Percentiles rank a stretch among this genome's conserved stretches.
phyloP scores from a whole-genome alignment of 2,113 vertebrate genomes.

The Centropus unirufus region DNA sequence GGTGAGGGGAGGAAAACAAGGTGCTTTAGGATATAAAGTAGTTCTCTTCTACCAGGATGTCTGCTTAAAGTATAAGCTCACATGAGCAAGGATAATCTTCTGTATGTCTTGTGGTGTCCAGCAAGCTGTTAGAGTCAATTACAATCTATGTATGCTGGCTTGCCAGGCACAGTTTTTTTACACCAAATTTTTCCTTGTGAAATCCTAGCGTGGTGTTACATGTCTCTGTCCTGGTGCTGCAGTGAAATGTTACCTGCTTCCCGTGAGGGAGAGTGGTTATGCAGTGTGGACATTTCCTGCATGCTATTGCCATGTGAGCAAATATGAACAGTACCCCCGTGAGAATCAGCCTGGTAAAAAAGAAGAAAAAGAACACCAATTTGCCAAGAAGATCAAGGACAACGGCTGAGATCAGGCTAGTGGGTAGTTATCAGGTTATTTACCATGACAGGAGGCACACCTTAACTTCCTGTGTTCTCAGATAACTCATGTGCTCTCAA shows the following conservation, averaged over 20 bases:
- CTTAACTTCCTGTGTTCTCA: background rate
- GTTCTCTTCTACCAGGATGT: background rate
- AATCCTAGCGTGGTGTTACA: accelerated
- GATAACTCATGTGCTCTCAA: background rate
- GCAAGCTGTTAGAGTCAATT: background rate
- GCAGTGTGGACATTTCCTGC: accelerated
- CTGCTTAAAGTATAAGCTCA: background rate
- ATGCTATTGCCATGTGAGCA: background rate
- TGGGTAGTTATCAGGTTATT: background rate
- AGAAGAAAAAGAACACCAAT: background rate
- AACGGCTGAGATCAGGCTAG: accelerated
- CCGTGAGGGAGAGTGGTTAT: background rate
- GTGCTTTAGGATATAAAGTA: background rate
- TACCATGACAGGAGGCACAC: background rate
- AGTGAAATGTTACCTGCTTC: background rate
- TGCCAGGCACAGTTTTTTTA: background rate
- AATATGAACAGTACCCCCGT: background rate
- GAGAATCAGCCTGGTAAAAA: background rate
- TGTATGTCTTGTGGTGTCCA: background rate
- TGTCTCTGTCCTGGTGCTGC: background rate
- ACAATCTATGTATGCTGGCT: background rate
- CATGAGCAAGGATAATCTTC: background rate
- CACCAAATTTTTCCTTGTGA: background rate
- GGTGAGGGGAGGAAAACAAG: background rate
- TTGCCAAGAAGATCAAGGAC: background rate